Conservation (phyloP, 2,797 vertebrate species). For the Toxotes lorentzi region DNA sequence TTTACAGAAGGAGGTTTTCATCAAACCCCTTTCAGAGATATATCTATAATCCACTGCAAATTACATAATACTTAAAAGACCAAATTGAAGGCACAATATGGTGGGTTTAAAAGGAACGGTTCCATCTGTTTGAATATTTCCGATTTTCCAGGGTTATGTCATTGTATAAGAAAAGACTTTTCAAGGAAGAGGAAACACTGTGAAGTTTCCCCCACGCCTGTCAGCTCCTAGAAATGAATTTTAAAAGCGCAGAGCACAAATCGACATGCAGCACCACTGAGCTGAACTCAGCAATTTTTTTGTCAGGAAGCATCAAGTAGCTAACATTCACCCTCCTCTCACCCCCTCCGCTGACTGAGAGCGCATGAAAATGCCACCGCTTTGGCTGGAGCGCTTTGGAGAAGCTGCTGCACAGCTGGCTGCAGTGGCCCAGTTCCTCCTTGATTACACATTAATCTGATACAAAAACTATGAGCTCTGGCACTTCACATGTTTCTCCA, state of each 20-base stretch:
- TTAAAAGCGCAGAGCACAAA: constrained; percentile 36
- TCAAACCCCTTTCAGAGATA: constrained; percentile 32
- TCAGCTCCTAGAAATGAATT: constrained; percentile 37
- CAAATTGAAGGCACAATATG: constrained; percentile 22
- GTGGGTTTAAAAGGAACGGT: constrained; percentile 29
- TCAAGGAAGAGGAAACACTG: constrained; percentile 34
- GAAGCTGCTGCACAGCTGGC: constrained; percentile 63
- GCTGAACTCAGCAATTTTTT: constrained; percentile 50
- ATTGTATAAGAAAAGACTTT: constrained; percentile 37
- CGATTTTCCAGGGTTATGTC: constrained; percentile 12
- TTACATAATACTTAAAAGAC: constrained; percentile 28
- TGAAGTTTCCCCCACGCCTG: constrained; percentile 41
- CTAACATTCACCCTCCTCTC: neutral
- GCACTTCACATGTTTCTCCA: constrained; percentile 51
- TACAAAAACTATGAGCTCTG: constrained; percentile 56
- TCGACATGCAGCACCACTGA: constrained; percentile 34
- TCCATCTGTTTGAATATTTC: constrained; percentile 10
- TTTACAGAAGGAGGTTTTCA: constrained; percentile 38
- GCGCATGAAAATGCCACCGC: constrained; percentile 14
- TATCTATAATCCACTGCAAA: constrained; percentile 45
- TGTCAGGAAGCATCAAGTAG: constrained; percentile 25
- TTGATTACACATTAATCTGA: constrained; percentile 63
- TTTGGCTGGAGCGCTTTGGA: constrained; percentile 4
- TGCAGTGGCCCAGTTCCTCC: constrained; percentile 63
- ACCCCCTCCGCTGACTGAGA: neutral